Base-by-base conservation (phyloP, 2,797 vertebrate species). In the Spatula clypeata region DNA sequence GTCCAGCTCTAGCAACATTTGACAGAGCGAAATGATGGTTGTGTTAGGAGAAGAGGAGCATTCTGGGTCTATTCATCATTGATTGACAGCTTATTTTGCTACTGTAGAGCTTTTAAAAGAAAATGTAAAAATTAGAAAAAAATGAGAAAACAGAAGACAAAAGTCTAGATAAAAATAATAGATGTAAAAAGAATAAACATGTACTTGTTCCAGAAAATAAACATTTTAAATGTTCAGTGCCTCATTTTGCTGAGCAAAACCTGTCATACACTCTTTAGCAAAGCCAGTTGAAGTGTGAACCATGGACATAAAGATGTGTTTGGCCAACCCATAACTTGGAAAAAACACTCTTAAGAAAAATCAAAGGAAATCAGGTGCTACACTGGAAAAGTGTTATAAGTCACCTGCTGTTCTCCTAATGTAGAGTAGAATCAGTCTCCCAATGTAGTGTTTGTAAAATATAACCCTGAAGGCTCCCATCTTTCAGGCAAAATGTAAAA, bases 401-500 rank as follows among this genome's bases (percentile, higher is more conserved):
- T 96, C 74, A 75, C 70, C 73, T 0, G 0, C 51, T 69, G 57
- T 15, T 45, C 57, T 62, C 71, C 8, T 86, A 29, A 29, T 1
- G 6, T 19, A 8, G n/a, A 70, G 67, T 58, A 79, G 90, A 58
- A 73, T 40, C 86, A 6, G 1, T 36, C 79, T 94, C 70, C 64
- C 27, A 19, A 4, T 17, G 34, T 4, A 38, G 31, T 13, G 49
- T 58, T 84, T 65, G 73, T 93, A 62, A 91, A 94, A 81, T 88
- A 91, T 6, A 42, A n/a, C 38, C 49, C 80, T 31, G 79, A 90
- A 70, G 82, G 51, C 49, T 93, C 62, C 73, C 86, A 86, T 94
- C 85, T 20, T 93, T 94, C 95, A 94, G 81, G 40, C 40, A 27
- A 88, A 71, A 49, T 88, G 95, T 95, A 94, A 80, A 91, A 86